These are phyloP conservation scores for Trissonchulus sp. DNA, from an alignment of 2,888 invertebrate genomes.

Conservation along the genomic window DNA sequence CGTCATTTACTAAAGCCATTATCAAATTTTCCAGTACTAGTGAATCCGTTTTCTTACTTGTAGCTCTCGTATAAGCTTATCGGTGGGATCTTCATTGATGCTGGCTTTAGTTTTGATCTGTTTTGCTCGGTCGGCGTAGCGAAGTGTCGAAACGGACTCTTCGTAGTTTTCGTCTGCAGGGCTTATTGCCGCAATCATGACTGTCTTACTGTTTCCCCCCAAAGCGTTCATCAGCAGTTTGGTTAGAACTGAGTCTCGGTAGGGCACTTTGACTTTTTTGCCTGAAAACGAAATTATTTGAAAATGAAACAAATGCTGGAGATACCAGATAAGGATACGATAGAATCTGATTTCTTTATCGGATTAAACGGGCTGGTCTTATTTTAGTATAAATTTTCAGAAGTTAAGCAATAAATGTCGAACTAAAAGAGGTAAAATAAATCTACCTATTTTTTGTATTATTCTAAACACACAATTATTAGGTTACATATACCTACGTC, in stretches of 20 bases:
- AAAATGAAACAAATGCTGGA: neutral
- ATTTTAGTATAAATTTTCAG: no score
- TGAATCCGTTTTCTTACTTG: no score
- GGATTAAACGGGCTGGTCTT: no score
- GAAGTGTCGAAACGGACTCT: slow-evolving; percentile 88
- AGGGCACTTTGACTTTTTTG: slow-evolving; percentile 53
- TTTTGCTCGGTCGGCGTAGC: slow-evolving; percentile 76
- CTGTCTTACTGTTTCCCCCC: slow-evolving; percentile 93
- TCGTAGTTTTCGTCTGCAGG: slow-evolving; percentile 96
- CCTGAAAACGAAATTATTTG: slow-evolving; percentile 11
- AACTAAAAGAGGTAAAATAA: no score
- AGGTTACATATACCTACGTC: no score
- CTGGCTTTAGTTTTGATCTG: slow-evolving; percentile 95
- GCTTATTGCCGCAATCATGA: slow-evolving; percentile 96
- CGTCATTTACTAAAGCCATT: no score
- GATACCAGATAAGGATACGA: neutral
- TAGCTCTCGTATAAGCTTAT: slow-evolving; percentile 85
- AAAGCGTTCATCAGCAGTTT: slow-evolving; percentile 64
- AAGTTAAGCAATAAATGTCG: no score
- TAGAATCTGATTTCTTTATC: no score
- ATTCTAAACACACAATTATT: no score
- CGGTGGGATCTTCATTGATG: slow-evolving; percentile 96
- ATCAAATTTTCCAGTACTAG: no score
- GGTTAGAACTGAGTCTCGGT: slow-evolving; percentile 54
- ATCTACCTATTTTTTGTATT: no score